phyloP scores from a whole-genome alignment of 2,888 invertebrate genomes.

The Macrophya alboannulata region DNA sequence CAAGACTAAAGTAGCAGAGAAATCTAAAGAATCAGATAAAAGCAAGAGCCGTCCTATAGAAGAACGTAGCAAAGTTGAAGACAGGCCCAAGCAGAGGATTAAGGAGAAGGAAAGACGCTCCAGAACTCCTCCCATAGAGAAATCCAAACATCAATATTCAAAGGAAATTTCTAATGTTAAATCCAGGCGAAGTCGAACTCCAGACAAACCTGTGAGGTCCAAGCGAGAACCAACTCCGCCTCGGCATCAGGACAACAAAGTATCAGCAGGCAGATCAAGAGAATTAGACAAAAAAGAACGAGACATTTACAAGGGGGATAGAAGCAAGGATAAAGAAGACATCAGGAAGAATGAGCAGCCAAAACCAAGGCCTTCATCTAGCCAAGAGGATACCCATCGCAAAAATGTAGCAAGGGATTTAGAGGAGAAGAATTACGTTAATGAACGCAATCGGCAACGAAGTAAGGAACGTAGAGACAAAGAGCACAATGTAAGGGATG shows the following conservation, averaged over 20 bases:
- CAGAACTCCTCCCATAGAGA: conserved; percentile 74
- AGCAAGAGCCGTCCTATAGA: conserved; percentile 69
- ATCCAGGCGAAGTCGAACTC: conserved; percentile 74
- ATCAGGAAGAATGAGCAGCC: conserved; percentile 68
- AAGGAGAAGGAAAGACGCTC: conserved; percentile 77
- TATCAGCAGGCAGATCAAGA: conserved; percentile 65
- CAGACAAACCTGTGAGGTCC: conserved; percentile 72
- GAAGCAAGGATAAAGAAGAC: conserved; percentile 74
- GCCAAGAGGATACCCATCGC: conserved; percentile 77
- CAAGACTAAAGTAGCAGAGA: conserved; percentile 70
- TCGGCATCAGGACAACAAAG: conserved; percentile 71
- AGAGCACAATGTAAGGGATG: conserved; percentile 70
- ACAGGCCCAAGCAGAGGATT: conserved; percentile 73
- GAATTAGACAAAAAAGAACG: conserved; percentile 75
- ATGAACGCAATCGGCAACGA: conserved; percentile 83
- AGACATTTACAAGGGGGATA: conserved; percentile 73
- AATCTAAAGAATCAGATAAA: conserved; percentile 73
- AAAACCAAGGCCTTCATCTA: conserved; percentile 66
- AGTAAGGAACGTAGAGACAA: conserved; percentile 74
- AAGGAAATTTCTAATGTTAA: conserved; percentile 70
- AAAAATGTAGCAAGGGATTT: conserved; percentile 75
- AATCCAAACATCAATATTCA: conserved; percentile 72
- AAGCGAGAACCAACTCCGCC: conserved; percentile 70
- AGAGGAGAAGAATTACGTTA: conserved; percentile 78
- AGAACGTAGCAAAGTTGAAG: conserved; percentile 71